Base-by-base conservation (phyloP, 2,888 invertebrate species). In the Caenorhabditis panamensis region DNA sequence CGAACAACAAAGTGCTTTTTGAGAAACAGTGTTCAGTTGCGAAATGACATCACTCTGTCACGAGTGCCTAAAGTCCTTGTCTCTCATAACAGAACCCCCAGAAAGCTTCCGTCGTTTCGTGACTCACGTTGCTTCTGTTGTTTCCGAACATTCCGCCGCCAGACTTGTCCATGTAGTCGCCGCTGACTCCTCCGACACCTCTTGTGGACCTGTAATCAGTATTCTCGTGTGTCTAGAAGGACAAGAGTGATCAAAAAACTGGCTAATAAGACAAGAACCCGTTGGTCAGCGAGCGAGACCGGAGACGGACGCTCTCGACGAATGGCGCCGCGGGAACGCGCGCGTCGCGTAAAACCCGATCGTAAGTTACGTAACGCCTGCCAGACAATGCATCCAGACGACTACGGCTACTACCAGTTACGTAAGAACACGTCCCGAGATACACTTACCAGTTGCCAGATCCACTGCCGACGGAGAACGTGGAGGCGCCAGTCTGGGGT, bases 161-260 rank as follows among this genome's bases (percentile, higher is more conserved):
- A 4, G 80, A 75, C 24, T 86, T 86, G 72, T 87, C 85, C 73
- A 84, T 79, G 49, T 82, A 86, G 66, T 88, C 88, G 2, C 84
- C 84, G 24, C 88, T 85, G 78, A 88, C 84, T 41, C 88, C 88
- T n/a, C 88, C 88, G 62, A 88, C 88, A 36, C 88, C 88, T 78
- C 85, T 79, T 16, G 87, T 88, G 8, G 87, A 86, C 87, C 87
- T 87, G 79, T 53, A 86, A 81, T 66, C 18, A 72, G 28, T 61
- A 49, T 61, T 51, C 36, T 31, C 36, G 36, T 28, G 16, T 44
- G 28, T 37, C 47, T 18, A 28, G 18, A 31, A 28, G 56, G 16
- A 37, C 37, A 64, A 41, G 41, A 13, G 13, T 41, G 41, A 41
- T 41, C 41, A 41, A 41, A 62, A 76, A 68, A 76, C 67, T 76